Evolutionary conservation across 2,888 invertebrate genomes (phyloP).

Genomic region (Macrophya alboannulata): DNA sequence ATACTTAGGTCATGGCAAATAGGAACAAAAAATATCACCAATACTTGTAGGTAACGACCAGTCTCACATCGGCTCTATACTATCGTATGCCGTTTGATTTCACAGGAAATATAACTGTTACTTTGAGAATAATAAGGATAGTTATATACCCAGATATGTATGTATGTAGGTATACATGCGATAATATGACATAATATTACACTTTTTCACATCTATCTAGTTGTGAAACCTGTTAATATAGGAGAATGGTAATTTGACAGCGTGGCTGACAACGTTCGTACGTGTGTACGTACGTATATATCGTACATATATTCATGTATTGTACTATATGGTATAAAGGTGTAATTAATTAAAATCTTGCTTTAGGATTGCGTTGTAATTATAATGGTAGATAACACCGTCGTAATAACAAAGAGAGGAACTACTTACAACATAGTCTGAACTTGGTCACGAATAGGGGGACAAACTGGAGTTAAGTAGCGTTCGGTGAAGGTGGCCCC

Average conservation of each 20-base stretch:
- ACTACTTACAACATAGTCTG: conserved; percentile 50
- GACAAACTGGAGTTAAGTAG: conserved; percentile 55
- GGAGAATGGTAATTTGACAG: conserved; percentile 22
- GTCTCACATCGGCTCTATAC: neutral
- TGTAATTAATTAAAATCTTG: conserved; percentile 42
- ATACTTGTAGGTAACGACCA: neutral
- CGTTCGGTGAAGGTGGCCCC: conserved; percentile 59
- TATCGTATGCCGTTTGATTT: conserved; percentile 12
- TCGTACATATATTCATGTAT: neutral
- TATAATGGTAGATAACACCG: conserved; percentile 37
- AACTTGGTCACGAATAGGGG: conserved; percentile 55
- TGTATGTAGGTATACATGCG: neutral
- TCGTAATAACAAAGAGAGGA: conserved; percentile 52
- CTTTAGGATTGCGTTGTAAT: conserved; percentile 45
- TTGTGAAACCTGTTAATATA: conserved; percentile 23
- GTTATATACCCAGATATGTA: neutral
- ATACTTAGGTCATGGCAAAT: neutral
- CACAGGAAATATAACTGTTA: conserved; percentile 32
- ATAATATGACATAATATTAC: conserved; percentile 37
- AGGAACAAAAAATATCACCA: neutral
- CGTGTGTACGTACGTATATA: too few species aligned
- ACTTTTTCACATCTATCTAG: neutral
- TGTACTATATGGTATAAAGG: neutral
- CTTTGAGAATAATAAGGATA: conserved; percentile 19
- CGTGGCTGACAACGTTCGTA: neutral